These are phyloP conservation scores for Hippocampus comes DNA, from an alignment of 2,113 vertebrate species.

Conservation along the genomic window DNA sequence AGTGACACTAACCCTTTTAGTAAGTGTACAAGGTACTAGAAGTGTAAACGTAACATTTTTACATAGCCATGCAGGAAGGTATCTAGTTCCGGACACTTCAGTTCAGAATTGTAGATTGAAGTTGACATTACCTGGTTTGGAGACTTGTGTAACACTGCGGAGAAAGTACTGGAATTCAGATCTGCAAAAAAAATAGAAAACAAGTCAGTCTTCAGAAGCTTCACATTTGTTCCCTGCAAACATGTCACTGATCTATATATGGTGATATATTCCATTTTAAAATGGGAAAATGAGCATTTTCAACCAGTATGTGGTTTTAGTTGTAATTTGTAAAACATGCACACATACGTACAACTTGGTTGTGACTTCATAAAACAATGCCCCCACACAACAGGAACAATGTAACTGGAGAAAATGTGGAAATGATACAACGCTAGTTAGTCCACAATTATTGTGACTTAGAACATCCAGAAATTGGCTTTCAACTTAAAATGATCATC, in stretches of 20 bases:
- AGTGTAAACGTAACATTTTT: background rate
- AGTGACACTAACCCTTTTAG: background rate
- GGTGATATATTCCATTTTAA: background rate
- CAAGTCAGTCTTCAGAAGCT: background rate
- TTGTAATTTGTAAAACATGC: background rate
- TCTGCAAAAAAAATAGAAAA: constrained; percentile 39
- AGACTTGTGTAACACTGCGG: constrained; percentile 56
- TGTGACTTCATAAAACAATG: background rate
- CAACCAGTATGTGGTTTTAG: background rate
- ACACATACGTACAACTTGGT: background rate
- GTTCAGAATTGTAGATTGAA: background rate
- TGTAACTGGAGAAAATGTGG: background rate
- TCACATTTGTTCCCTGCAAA: background rate
- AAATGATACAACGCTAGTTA: background rate
- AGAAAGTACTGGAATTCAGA: constrained; percentile 69
- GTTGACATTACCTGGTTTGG: constrained; percentile 59
- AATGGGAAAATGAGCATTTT: background rate
- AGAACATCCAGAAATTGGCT: background rate
- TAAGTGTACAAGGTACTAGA: background rate
- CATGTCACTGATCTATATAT: background rate
- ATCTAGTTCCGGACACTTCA: background rate
- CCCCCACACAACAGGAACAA: background rate
- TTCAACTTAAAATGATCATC: background rate
- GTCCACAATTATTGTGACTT: too few species aligned
- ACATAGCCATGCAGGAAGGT: background rate